These are phyloP conservation scores for Rhamnusium bicolor DNA, from an alignment of 2,888 invertebrate genomes.

Conservation along the genomic window DNA sequence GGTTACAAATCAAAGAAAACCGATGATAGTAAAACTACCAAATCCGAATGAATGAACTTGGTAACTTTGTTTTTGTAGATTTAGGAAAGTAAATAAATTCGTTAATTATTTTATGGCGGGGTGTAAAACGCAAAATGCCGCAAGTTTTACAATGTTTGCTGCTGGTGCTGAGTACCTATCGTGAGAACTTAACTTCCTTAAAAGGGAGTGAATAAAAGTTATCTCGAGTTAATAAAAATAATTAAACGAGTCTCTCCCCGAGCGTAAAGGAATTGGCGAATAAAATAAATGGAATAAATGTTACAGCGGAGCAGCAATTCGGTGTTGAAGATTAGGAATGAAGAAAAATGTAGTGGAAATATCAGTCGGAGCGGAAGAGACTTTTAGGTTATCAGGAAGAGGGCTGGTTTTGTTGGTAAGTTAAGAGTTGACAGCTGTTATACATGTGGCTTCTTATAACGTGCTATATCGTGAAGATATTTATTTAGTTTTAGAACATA, in stretches of 20 bases:
- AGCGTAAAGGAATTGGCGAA: slow-evolving; percentile 22
- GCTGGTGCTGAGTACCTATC: neutral
- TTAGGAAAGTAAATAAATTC: slow-evolving; percentile 7
- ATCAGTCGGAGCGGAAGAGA: slow-evolving; percentile 62
- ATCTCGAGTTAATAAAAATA: slow-evolving; percentile 21
- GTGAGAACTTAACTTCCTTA: neutral
- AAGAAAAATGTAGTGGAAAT: slow-evolving; percentile 56
- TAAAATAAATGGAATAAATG: slow-evolving; percentile 37
- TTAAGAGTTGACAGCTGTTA: slow-evolving; percentile 68
- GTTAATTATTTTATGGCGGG: slow-evolving; percentile 32
- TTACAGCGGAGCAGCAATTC: neutral
- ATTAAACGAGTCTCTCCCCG: neutral
- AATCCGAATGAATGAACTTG: neutral
- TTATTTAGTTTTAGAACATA: slow-evolving; percentile 63
- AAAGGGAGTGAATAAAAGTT: neutral
- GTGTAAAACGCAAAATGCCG: slow-evolving; percentile 15
- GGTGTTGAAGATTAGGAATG: slow-evolving; percentile 34
- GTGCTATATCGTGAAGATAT: slow-evolving; percentile 62
- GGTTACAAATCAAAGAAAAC: slow-evolving; percentile 23
- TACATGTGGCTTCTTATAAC: slow-evolving; percentile 65
- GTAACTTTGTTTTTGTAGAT: slow-evolving; percentile 19
- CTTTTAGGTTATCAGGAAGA: slow-evolving; percentile 66
- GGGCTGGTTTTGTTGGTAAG: slow-evolving; percentile 61
- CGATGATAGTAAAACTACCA: neutral
- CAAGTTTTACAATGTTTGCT: slow-evolving; percentile 29